Base-by-base conservation (phyloP, 1,140 invertebrate species). In the Drosophila nebulosa region DNA sequence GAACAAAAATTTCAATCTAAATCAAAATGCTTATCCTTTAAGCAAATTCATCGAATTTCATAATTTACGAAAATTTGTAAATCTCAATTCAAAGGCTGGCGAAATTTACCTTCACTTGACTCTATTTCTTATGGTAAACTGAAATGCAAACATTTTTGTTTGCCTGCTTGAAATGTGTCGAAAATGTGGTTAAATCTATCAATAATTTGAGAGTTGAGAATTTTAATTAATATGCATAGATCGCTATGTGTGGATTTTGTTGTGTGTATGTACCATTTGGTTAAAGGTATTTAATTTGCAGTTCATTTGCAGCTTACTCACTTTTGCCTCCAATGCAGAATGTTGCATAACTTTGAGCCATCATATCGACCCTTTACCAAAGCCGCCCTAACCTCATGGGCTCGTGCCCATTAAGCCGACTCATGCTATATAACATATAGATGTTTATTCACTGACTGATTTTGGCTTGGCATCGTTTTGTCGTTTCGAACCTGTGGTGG, bases 251-350 rank as follows among this genome's bases (percentile, higher is more conserved):
- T n/a, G n/a, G n/a, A n/a, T n/a, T n/a, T n/a, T n/a, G n/a, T 3
- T 3, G 30, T 32, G 1, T 3, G 10, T 32, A 9, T 5, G n/a
- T n/a, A n/a, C n/a, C n/a, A 30, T n/a, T 0, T 32, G 2, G 10
- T 9, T 30, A 42, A 4, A 36, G 39, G 24, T 14, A 39, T 64
- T 70, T 70, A 39, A 27, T 32, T 42, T 50, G 35, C 57, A 42
- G 66, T 39, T 50, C 16, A 21, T 62, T 30, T 46, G 60, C 59
- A 50, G 42, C 10, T 32, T 32, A 32, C 10, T 32, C 30, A 9
- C 32, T 39, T 39, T 55, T 55, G 22, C 10, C 12, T 26, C 14
- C 27, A 51, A n/a, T n/a, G n/a, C 16, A 30, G 59, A 18, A 32
- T 46, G 39, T 50, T 51, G 27, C 56, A 24, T 27, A 53, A 53